phyloP scores from a whole-genome alignment of 2,797 vertebrate species.

The Xerus rutilus region DNA sequence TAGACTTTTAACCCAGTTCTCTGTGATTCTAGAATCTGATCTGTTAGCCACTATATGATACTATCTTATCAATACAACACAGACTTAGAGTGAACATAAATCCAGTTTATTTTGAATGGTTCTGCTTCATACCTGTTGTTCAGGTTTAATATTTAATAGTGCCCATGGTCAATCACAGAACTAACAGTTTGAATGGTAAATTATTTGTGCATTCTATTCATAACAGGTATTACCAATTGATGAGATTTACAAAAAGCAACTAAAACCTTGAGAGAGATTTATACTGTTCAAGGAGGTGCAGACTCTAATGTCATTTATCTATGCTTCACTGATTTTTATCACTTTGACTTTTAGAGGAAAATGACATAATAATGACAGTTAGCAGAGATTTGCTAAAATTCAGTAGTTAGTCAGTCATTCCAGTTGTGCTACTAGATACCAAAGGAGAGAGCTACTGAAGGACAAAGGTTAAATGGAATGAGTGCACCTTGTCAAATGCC shows the following conservation, averaged over 20 bases:
- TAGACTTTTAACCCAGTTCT: background rate
- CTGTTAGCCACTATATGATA: background rate
- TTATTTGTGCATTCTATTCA: background rate
- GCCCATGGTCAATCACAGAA: background rate
- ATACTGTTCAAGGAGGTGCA: background rate
- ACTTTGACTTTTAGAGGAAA: constrained; percentile 67
- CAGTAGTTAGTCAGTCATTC: constrained; percentile 24
- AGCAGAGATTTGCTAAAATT: constrained; percentile 45
- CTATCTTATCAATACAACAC: background rate
- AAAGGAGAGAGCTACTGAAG: background rate
- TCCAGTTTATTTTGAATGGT: background rate
- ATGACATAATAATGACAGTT: constrained; percentile 38
- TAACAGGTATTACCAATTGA: constrained; percentile 5
- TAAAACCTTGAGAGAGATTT: constrained; percentile 13
- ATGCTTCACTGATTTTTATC: constrained; percentile 63
- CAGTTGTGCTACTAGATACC: background rate
- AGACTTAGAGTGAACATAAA: background rate
- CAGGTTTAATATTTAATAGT: background rate
- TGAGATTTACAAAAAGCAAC: constrained; percentile 17
- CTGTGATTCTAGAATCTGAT: background rate
- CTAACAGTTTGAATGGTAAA: background rate
- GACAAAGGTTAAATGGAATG: background rate
- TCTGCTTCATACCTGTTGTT: background rate
- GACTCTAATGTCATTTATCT: constrained; percentile 8
- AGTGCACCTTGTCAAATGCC: background rate